phyloP scores from a whole-genome alignment of 2,113 vertebrate species.

The Glaucidium brasilianum region DNA sequence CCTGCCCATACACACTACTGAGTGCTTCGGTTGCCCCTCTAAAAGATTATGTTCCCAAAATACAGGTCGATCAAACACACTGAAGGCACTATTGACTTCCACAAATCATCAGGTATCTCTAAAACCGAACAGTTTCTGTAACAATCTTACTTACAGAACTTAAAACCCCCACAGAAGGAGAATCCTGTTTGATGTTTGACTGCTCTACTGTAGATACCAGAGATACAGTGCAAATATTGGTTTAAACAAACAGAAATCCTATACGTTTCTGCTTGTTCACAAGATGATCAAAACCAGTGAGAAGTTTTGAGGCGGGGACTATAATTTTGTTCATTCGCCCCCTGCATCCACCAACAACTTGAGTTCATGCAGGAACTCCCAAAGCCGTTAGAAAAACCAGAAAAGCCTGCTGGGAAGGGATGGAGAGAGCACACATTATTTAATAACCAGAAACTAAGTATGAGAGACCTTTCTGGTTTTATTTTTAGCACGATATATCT shows the following conservation, averaged over 20 bases:
- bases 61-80: neutral
- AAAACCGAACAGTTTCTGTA: neutral
- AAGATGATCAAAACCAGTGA: neutral
- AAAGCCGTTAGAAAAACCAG: neutral
- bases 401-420: neutral
- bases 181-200: neutral
- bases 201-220: neutral
- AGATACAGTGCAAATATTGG: neutral
- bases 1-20: neutral
- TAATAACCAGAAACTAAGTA: neutral
- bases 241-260: neutral
- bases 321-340: neutral
- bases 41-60: neutral
- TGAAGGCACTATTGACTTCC: neutral
- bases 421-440: neutral
- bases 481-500: slow-evolving; percentile 18
- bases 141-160: neutral
- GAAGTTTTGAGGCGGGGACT: neutral
- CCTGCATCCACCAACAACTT: neutral
- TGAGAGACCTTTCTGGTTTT: slow-evolving; percentile 36
- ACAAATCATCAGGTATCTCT: neutral
- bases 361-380: neutral
- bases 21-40: fast-evolving
- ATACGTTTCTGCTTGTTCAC: neutral
- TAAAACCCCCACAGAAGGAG: neutral